Evolutionary conservation across 2,113 vertebrate species (phyloP), one percentile per base, ranked within the genome.

Genomic region (Hyaena hyaena): DNA sequence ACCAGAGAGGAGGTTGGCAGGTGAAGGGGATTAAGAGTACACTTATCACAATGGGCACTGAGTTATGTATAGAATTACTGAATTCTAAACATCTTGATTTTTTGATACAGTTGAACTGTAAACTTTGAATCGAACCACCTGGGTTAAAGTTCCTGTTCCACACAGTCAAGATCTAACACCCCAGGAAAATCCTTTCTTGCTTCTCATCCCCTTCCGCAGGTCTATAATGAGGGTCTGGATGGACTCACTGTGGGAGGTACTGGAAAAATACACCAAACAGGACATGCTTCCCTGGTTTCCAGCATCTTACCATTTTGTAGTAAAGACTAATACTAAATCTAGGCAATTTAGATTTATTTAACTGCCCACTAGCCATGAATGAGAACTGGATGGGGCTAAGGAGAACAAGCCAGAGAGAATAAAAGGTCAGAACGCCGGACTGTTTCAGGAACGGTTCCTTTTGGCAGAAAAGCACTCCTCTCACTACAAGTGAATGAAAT

Each of bases 401-500:
- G 23, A 76, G 80, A 63, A 68, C 16, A 23, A 50, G 6, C 9
- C 77, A 61, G 3, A 65, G 33, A 92, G 48, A 82, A 35, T 26
- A 53, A 55, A 76, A 80, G 21, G n/a, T 71, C 50, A 35, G 45
- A 77, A 28, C 17, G 83, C 89, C 63, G 68, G 69, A 16, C 17
- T 74, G 76, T 66, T 93, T 90, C 39, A 77, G 31, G 74, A 96
- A 87, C 3, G 63, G 43, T 39, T 85, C 88, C 50, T 85, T 77
- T 80, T 90, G 79, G 69, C 82, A 82, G 55, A 43, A 73, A 93
- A 81, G 33, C 0, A 5, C 66, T 77, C 89, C 39, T 88, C 43
- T 66, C 86, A 80, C 63, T 58, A 48, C 43, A 91, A 80, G 39
- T 45, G 61, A 96, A 88, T 85, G 63, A 93, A 83, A 83, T 71